Percentiles rank a stretch among this genome's conserved stretches.
phyloP scores from a whole-genome alignment of 1,140 invertebrate species.

The Riptortus pedestris region DNA sequence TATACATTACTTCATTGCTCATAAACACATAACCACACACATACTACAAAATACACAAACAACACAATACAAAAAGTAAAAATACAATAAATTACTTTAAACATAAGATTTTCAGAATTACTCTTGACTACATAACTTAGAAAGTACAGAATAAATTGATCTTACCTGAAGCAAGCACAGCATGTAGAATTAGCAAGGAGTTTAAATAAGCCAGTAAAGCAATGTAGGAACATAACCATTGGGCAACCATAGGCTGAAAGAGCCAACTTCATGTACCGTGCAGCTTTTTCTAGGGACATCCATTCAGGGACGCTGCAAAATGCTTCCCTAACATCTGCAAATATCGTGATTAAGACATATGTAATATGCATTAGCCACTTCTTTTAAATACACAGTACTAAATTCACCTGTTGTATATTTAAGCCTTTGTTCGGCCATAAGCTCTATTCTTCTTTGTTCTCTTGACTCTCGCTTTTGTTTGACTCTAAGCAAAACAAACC shows the following conservation, averaged over 20 bases:
- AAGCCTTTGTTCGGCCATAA: constrained; percentile 52
- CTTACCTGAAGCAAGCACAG: constrained; percentile 59
- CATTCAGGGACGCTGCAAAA: constrained; percentile 54
- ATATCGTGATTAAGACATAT: neutral
- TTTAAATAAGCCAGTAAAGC: constrained; percentile 61
- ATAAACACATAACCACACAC: too few relatives aligned
- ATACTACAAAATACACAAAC: too few relatives aligned
- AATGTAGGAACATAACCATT: constrained; percentile 67
- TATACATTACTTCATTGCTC: too few relatives aligned
- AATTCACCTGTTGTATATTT: constrained; percentile 53
- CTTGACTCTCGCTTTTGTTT: constrained; percentile 59
- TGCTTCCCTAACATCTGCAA: constrained; percentile 44
- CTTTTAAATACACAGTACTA: too few relatives aligned
- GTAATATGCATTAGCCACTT: neutral
- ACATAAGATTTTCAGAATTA: too few relatives aligned
- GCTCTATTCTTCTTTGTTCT: constrained; percentile 54
- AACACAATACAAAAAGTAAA: too few relatives aligned
- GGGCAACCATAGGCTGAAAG: constrained; percentile 83
- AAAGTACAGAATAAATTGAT: too few relatives aligned
- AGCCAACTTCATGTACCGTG: constrained; percentile 66
- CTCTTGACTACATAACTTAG: too few relatives aligned
- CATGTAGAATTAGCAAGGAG: constrained; percentile 57
- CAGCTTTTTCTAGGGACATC: constrained; percentile 67
- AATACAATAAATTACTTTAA: too few relatives aligned
- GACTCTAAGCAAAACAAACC: constrained; percentile 64